phyloP scores from a whole-genome alignment of 2,888 invertebrate species.

The Sarcophaga rosellei region DNA sequence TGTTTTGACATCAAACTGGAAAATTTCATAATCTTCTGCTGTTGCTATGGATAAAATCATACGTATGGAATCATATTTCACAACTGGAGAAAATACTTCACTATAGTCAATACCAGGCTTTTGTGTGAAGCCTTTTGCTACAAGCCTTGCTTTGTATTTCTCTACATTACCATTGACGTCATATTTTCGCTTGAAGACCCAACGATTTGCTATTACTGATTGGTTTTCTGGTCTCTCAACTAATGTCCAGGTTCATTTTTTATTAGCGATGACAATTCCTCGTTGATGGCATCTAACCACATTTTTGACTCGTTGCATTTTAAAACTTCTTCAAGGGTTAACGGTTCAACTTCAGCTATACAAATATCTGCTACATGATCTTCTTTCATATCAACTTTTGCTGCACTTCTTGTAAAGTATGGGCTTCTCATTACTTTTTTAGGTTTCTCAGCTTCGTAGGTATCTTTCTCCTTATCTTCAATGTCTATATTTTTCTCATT shows the following conservation, averaged over 20 bases:
- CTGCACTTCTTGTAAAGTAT: slow-evolving; percentile 32
- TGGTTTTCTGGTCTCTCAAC: no score
- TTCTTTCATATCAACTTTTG: slow-evolving; percentile 19
- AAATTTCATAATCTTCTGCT: slow-evolving; percentile 51
- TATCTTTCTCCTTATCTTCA: no score
- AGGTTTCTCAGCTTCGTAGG: no score
- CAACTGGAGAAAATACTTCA: slow-evolving; percentile 68
- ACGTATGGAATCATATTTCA: slow-evolving; percentile 64
- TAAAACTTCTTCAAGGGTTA: no score
- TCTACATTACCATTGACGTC: slow-evolving; percentile 53
- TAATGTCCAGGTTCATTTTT: no score
- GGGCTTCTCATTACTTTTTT: slow-evolving; percentile 30
- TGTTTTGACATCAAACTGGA: slow-evolving; percentile 69
- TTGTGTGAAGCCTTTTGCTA: slow-evolving; percentile 65
- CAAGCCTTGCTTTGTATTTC: slow-evolving; percentile 52
- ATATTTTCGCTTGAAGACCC: slow-evolving; percentile 49
- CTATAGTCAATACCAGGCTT: slow-evolving; percentile 67
- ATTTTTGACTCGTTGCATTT: no score
- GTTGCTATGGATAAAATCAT: slow-evolving; percentile 63
- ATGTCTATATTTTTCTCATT: no score
- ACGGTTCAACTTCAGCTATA: slow-evolving; percentile 15
- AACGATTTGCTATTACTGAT: no score
- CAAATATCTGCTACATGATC: slow-evolving; percentile 11
- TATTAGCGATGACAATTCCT: slow-evolving; percentile 35
- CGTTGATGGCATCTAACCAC: slow-evolving; percentile 45